A percentile compares a stretch with the other conserved stretches of the same genome.
Conservation (phyloP, 2,797 vertebrate species). For the Picus viridis region DNA sequence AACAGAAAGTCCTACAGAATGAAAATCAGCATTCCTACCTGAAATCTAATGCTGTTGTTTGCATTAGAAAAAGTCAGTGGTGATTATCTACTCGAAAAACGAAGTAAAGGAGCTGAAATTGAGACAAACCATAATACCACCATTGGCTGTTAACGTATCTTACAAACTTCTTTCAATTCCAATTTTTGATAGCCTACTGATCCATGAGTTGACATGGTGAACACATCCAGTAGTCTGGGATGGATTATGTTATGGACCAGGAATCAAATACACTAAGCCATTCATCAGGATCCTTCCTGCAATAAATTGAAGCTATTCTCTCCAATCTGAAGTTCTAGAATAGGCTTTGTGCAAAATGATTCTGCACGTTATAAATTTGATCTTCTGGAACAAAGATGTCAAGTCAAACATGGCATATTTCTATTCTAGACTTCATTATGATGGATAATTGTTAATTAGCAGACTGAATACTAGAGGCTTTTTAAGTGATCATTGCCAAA, state of each 20-base stretch:
- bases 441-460: conserved; percentile 66
- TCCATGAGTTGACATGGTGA: not conserved
- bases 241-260: not conserved
- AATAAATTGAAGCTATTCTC: conserved; percentile 13
- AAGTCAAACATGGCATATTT: not conserved
- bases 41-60: not conserved
- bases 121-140: not conserved
- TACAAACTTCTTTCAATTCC: not conserved
- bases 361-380: conserved; percentile 39
- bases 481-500: conserved; percentile 57
- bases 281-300: conserved; percentile 23
- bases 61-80: not conserved
- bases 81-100: not conserved
- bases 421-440: conserved; percentile 58
- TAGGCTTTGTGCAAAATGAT: not conserved
- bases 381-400: not conserved
- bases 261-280: not conserved
- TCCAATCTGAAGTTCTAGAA: not conserved
- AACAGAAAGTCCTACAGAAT: not conserved
- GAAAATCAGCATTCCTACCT: not conserved
- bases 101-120: not conserved
- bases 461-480: conserved; percentile 38
- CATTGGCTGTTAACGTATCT: not conserved
- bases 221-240: not conserved
- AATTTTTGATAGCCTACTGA: not conserved